These are phyloP conservation scores for Theretra japonica DNA, from an alignment of 2,888 invertebrate genomes.

Conservation along the genomic window DNA sequence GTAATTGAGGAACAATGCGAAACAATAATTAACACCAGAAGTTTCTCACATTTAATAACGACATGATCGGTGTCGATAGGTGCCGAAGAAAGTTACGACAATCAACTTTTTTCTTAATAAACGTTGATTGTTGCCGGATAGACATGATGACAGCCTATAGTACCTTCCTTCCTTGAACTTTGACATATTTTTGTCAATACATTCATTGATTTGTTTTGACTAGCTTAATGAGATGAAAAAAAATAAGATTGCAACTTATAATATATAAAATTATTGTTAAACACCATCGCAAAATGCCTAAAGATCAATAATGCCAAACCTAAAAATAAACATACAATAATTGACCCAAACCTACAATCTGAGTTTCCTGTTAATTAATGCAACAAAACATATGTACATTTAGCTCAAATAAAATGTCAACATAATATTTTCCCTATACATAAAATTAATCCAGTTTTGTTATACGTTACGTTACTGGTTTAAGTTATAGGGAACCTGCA, in stretches of 20 bases:
- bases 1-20: background rate
- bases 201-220: no score
- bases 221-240: no score
- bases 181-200: background rate
- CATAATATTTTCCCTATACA: conserved; percentile 8
- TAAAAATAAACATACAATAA: background rate
- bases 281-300: no score
- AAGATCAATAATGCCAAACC: background rate
- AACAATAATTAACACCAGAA: conserved; percentile 11
- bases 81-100: conserved; percentile 5
- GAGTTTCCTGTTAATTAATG: background rate
- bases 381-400: background rate
- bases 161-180: background rate
- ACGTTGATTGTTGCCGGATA: background rate
- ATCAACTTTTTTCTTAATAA: background rate
- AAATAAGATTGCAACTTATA: no score
- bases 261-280: no score
- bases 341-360: background rate
- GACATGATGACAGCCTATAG: background rate
- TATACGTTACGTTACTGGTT: no score
- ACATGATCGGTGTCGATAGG: background rate
- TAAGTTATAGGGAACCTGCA: no score
- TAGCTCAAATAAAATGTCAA: background rate
- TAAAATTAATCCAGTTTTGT: background rate
- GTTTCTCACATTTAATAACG: conserved; percentile 14